phyloP scores from a whole-genome alignment of 2,888 invertebrate genomes.

The Coremacera marginata region DNA sequence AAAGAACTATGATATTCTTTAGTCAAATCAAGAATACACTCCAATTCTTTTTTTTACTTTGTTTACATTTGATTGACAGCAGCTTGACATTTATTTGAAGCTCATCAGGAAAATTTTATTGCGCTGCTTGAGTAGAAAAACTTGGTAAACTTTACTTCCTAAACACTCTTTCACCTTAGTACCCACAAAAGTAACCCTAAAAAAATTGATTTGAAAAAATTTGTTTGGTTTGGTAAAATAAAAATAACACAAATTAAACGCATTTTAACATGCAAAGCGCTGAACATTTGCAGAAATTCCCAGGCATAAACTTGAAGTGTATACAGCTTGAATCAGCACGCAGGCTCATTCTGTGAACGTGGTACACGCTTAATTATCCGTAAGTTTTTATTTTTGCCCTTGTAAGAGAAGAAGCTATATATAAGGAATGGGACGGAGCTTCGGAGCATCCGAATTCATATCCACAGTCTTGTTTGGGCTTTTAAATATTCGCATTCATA shows the following conservation, averaged over 20 bases:
- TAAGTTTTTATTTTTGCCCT: neutral
- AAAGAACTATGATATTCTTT: too few relatives aligned
- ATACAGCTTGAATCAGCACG: conserved; percentile 10
- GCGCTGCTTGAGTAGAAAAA: too few relatives aligned
- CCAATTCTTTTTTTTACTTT: neutral
- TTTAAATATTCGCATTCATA: too few relatives aligned
- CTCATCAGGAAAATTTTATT: neutral
- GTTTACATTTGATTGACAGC: conserved; percentile 14
- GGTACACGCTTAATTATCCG: neutral
- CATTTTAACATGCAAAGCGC: conserved; percentile 21
- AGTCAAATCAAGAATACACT: too few relatives aligned
- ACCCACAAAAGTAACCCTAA: too few relatives aligned
- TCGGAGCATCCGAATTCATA: too few relatives aligned
- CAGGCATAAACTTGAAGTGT: conserved; percentile 16
- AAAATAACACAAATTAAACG: conserved; percentile 19
- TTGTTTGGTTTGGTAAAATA: neutral
- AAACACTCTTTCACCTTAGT: too few relatives aligned
- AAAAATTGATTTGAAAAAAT: too few relatives aligned
- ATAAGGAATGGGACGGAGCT: too few relatives aligned
- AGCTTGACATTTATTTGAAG: neutral
- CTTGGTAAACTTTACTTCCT: too few relatives aligned
- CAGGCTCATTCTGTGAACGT: neutral
- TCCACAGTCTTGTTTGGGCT: too few relatives aligned
- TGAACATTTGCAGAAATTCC: conserved; percentile 27
- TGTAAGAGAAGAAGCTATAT: neutral